Evolutionary conservation across 2,888 invertebrate species (phyloP), one percentile per base, ranked within the genome.

Genomic region (Lamproptera curius): DNA sequence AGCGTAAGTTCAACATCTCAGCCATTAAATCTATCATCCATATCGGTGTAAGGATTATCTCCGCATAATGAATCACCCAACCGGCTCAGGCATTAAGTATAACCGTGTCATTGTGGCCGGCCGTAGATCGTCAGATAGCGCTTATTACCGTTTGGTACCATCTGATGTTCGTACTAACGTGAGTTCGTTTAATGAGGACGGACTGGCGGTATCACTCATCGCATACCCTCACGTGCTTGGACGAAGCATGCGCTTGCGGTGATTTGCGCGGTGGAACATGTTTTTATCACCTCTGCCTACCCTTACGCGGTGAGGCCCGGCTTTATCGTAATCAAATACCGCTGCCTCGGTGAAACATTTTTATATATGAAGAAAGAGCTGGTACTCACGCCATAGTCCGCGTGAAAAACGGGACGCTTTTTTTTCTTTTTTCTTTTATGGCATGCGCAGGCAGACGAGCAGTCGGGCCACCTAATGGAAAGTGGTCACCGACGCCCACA

Each of bases 201-300:
- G 51, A 43, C 45, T 38, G 36, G 39, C 46, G 15, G 11, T 52
- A 49, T 50, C 50, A 50, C 42, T 52, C 52, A 46, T 50, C 16
- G 46, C 49, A 52, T 52, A 50, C 45, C 46, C 46, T 49, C 52
- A 52, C 52, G 52, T 52, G n/a, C n/a, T n/a, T n/a, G n/a, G n/a
- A n/a, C 43, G 36, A 36, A 43, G 35, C 28, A 17, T 36, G 46
- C 44, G 59, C 20, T 23, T 13, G 40, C 14, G 23, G 16, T 8
- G 10, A 35, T 28, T 28, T 41, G 41, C 41, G 28, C 11, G 28
- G 40, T 39, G 20, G 20, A 34, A 39, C 31, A 11, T 39, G 38
- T 45, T 39, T 45, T 45, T 38, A 45, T 45, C 17, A 10, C 33
- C 33, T 16, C n/a, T n/a, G n/a, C n/a, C n/a, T n/a, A n/a, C n/a